These are phyloP conservation scores for Apomyelois bistriatella DNA, from an alignment of 2,888 invertebrate species.

Conservation along the genomic window DNA sequence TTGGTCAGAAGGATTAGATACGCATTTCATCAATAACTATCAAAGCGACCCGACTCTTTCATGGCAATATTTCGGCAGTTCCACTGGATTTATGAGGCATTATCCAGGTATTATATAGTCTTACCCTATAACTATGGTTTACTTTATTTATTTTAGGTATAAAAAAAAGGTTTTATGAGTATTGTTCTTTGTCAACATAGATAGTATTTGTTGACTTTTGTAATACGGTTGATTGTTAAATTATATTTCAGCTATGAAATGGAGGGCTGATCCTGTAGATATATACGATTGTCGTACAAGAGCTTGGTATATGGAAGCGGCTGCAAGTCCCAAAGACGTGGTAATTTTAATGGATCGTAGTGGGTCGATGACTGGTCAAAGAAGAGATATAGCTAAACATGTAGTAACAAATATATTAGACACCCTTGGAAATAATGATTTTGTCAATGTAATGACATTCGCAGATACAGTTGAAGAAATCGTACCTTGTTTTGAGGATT, in stretches of 20 bases:
- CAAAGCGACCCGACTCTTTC: conserved; percentile 92
- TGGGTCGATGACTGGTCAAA: conserved; percentile 94
- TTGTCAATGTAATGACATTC: conserved; percentile 97
- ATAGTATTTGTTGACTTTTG: too few species aligned
- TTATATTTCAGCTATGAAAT: conserved; percentile 82
- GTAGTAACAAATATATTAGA: conserved; percentile 94
- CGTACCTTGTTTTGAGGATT: conserved; percentile 93
- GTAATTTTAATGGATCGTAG: conserved; percentile 92
- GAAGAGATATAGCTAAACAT: conserved; percentile 93
- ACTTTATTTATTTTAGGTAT: too few species aligned
- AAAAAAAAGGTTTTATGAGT: too few species aligned
- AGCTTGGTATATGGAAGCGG: conserved; percentile 98
- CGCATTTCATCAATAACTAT: conserved; percentile 92
- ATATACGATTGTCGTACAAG: conserved; percentile 97
- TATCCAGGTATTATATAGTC: conserved; percentile 86
- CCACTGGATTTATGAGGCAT: conserved; percentile 97
- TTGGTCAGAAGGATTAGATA: conserved; percentile 97
- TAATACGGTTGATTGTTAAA: too few species aligned
- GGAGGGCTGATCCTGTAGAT: conserved; percentile 91
- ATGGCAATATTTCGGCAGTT: conserved; percentile 99
- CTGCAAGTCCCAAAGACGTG: conserved; percentile 97
- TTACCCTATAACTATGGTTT: not conserved
- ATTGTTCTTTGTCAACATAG: too few species aligned
- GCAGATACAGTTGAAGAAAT: conserved; percentile 88
- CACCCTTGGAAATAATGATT: conserved; percentile 98